Percentiles rank a stretch among this genome's conserved stretches.
These are phyloP conservation scores for Cliona cf. orientalis DNA, from an alignment of 37 sponge, comb jelly and placozoan genomes.

Conservation along the genomic window DNA sequence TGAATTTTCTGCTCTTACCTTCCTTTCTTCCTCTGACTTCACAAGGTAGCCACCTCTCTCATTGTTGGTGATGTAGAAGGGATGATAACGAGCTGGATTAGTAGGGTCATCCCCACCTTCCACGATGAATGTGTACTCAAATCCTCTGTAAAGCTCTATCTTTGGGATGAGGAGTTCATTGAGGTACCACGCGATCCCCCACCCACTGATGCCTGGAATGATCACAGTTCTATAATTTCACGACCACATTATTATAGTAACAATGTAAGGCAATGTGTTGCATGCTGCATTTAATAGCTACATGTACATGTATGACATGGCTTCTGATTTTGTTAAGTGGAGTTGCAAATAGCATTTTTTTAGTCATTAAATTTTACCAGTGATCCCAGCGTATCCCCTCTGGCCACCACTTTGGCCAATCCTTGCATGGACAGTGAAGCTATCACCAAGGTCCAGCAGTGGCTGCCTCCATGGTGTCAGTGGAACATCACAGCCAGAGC, in stretches of 20 bases:
- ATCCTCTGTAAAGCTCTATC: slow-evolving; percentile 33
- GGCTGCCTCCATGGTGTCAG: slow-evolving; percentile 5
- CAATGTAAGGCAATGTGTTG: slow-evolving; percentile 55
- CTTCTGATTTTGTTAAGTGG: too few relatives aligned
- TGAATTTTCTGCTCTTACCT: slow-evolving; percentile 11
- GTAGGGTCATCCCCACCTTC: slow-evolving; percentile 50
- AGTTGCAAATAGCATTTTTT: too few relatives aligned
- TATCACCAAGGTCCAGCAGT: background rate
- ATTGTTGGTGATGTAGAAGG: slow-evolving; percentile 70
- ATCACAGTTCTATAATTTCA: slow-evolving; percentile 22
- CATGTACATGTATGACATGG: too few relatives aligned
- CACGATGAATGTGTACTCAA: slow-evolving; percentile 58
- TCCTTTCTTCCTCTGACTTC: background rate
- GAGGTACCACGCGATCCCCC: slow-evolving; percentile 78
- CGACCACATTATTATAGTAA: too few relatives aligned
- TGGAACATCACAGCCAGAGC: background rate
- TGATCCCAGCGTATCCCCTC: slow-evolving; percentile 50
- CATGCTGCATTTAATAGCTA: too few relatives aligned
- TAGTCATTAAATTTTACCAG: slow-evolving; percentile 35
- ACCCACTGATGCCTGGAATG: slow-evolving; percentile 27
- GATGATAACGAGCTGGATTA: slow-evolving; percentile 53
- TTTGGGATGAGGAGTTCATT: slow-evolving; percentile 65
- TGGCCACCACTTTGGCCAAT: slow-evolving; percentile 47
- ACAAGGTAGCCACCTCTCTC: slow-evolving; percentile 18
- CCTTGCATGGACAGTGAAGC: slow-evolving; percentile 16